A percentile compares a stretch with the other conserved stretches of the same genome.
phyloP scores from a whole-genome alignment of 2,888 invertebrate genomes.

The Laothoe populi region DNA sequence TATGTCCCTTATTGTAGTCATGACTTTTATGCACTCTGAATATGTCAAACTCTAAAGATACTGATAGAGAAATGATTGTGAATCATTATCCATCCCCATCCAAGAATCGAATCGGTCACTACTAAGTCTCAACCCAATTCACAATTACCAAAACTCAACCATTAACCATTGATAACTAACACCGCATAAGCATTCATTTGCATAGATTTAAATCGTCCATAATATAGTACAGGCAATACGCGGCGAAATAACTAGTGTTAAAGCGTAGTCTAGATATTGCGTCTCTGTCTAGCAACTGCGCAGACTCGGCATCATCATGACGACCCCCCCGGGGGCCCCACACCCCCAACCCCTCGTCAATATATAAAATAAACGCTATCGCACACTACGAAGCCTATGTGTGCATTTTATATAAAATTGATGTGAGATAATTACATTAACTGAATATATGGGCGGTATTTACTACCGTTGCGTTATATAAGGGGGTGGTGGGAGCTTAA shows the following conservation, averaged over 20 bases:
- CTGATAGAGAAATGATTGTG: too few relatives aligned
- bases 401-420: conserved; percentile 73
- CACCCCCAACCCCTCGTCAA: conserved; percentile 62
- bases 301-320: conserved; percentile 76
- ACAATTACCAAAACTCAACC: neutral
- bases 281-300: conserved; percentile 68
- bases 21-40: too few relatives aligned
- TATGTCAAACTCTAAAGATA: too few relatives aligned
- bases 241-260: conserved; percentile 15
- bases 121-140: neutral
- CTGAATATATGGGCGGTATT: conserved; percentile 48
- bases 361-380: conserved; percentile 78
- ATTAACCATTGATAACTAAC: neutral
- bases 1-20: too few relatives aligned
- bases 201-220: conserved; percentile 50
- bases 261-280: conserved; percentile 7
- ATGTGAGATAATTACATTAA: conserved; percentile 77
- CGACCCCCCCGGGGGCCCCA: conserved; percentile 46
- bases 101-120: neutral
- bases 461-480: conserved; percentile 11
- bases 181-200: neutral
- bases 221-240: neutral
- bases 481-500: neutral
- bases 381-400: conserved; percentile 30
- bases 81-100: too few relatives aligned